A percentile compares a stretch with the other conserved stretches of the same genome.
phyloP scores from a whole-genome alignment of 2,888 invertebrate genomes.

The Pantelozetes paolii region DNA sequence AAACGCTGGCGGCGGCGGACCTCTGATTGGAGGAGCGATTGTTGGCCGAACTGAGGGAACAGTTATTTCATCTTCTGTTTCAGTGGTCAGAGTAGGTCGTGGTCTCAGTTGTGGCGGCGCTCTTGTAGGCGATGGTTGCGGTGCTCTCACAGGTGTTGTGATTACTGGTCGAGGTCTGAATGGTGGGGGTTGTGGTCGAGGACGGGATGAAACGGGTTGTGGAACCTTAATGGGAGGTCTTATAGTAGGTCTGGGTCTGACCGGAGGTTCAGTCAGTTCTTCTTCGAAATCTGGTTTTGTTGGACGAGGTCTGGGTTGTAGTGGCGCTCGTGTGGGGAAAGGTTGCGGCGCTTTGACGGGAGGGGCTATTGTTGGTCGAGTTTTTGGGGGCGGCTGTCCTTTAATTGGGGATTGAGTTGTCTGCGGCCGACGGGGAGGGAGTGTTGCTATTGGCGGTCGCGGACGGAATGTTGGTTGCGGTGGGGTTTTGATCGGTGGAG shows the following conservation, averaged over 20 bases:
- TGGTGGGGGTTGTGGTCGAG: background rate
- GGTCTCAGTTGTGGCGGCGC: too few species aligned
- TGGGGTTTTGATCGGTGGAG: background rate
- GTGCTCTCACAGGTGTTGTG: too few species aligned
- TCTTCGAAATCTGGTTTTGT: background rate
- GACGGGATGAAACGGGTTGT: background rate
- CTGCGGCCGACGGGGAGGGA: background rate
- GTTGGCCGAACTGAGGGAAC: background rate
- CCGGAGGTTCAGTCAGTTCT: background rate
- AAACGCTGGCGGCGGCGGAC: constrained; percentile 9
- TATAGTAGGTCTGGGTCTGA: constrained; percentile 11
- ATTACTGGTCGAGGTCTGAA: background rate
- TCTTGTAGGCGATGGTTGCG: too few species aligned
- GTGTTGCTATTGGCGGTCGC: background rate
- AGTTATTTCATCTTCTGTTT: too few species aligned
- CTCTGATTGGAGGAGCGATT: constrained; percentile 2
- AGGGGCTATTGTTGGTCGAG: background rate
- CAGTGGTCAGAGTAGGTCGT: too few species aligned
- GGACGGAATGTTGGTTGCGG: background rate
- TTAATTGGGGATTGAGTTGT: background rate
- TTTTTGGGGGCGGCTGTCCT: constrained; percentile 17
- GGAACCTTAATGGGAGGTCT: background rate
- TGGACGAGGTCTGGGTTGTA: constrained; percentile 3
- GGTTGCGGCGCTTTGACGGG: background rate
- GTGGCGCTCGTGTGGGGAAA: background rate